Base-by-base conservation (phyloP, 2,888 invertebrate species). In the Phyllotreta striolata region DNA sequence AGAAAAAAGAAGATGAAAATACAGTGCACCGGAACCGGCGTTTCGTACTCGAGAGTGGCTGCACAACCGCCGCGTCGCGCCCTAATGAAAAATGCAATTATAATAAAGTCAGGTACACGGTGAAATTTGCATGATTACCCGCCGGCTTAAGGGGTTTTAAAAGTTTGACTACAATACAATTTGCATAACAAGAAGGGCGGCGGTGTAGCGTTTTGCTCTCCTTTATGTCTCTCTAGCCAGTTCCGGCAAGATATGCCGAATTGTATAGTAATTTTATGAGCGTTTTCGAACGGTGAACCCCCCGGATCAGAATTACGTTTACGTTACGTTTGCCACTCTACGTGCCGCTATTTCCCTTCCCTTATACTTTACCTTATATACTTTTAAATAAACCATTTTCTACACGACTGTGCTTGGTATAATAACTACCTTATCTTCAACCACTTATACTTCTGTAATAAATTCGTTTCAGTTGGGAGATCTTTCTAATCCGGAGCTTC, bases 401-500 rank as follows among this genome's bases (percentile, higher is more conserved):
- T 24, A 24, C 4, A 24, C 24, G 24, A 24, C 24, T 24, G 24
- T n/a, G n/a, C n/a, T n/a, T n/a, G n/a, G n/a, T n/a, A n/a, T 24
- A 24, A 24, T 24, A 24, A 1, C 2, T 24, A 24, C 24, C 24
- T 24, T 24, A 24, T 24, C 24, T 67, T 66, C 8, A 13, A 13
- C 6, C 7, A 49, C n/a, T 14, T 49, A 34, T 35, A 39, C 14
- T 6, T 41, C 44, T 52, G 58, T 24, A 24, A 24, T 24, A 24
- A 24, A 73, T 79, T 80, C 81, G 73, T 88, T 89, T 70, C 85
- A 96, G 96, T 86, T 96, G 71, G 96, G 96, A 58, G 93, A 95
- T 81, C 85, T 91, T 73, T 95, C 96, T 44, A 96, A 96, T 84
- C 90, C 94, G 40, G 96, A 96, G 82, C 84, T 97, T 70, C 87